A percentile compares a stretch with the other conserved stretches of the same genome.
phyloP scores from a whole-genome alignment of 2,888 invertebrate species.

The Noctua pronuba region DNA sequence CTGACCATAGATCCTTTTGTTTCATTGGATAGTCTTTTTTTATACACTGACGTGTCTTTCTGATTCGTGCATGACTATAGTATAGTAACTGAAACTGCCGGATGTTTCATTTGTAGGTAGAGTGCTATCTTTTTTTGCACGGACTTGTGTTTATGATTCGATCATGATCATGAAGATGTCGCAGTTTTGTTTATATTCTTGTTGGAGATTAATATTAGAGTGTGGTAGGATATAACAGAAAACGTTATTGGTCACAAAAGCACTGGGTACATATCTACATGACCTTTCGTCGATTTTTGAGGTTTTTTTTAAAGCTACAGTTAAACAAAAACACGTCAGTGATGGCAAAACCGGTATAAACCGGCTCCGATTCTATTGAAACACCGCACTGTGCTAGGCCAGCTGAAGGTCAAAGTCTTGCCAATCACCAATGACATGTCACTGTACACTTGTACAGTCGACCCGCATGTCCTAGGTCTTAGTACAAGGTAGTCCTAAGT shows the following conservation, averaged over 20 bases:
- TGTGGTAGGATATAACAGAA: not conserved
- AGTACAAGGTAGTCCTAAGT: not conserved
- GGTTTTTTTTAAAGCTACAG: not conserved
- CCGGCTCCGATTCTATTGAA: not conserved
- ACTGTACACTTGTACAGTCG: not conserved
- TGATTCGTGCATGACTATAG: slow-evolving; percentile 1
- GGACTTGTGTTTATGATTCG: not conserved
- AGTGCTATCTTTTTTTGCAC: not conserved
- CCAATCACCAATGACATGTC: too few species aligned
- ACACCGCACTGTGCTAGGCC: not conserved
- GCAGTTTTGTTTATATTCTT: not conserved
- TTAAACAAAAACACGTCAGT: not conserved
- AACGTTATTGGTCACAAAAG: not conserved
- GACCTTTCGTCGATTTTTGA: not conserved
- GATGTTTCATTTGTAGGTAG: not conserved
- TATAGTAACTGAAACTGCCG: not conserved
- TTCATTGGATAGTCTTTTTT: slow-evolving; percentile 23
- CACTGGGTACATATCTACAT: not conserved
- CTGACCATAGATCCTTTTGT: slow-evolving; percentile 11
- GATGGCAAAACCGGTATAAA: not conserved
- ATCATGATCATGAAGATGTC: not conserved
- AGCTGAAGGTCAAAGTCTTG: not conserved
- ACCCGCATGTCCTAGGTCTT: not conserved
- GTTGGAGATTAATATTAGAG: not conserved
- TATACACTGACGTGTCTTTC: not conserved